Evolutionary conservation across 1,140 invertebrate species (phyloP).

Genomic region (Aleiodes sp.): DNA sequence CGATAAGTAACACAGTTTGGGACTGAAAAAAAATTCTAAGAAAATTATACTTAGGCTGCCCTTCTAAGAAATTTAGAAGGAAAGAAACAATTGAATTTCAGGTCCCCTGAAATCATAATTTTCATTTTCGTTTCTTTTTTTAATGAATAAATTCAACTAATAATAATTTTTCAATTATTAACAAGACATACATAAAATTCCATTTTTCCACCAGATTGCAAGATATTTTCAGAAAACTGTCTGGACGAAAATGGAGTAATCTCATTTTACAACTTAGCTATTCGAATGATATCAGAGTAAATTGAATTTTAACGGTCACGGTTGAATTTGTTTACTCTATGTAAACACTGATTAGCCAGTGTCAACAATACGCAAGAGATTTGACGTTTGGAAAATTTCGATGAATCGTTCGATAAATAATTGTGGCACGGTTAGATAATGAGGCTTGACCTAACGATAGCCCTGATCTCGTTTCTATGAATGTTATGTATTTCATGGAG

Average conservation of each 20-base stretch:
- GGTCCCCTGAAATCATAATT: no score
- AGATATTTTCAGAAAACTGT: no score
- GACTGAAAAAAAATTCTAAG: constrained; percentile 12
- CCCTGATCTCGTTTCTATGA: constrained; percentile 39
- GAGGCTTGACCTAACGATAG: constrained; percentile 39
- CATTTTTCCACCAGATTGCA: no score
- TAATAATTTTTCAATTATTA: not conserved
- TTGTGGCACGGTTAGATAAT: constrained; percentile 37
- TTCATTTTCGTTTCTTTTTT: no score
- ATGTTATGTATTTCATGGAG: constrained; percentile 18
- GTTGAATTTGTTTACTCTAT: not conserved
- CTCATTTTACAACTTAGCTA: no score
- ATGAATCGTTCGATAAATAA: constrained; percentile 36
- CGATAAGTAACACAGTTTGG: not conserved
- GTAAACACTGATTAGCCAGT: not conserved
- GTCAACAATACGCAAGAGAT: not conserved
- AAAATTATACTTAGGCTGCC: not conserved
- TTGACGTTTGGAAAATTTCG: constrained; percentile 35
- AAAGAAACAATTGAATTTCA: no score
- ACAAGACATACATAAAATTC: no score
- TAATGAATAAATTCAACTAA: not conserved
- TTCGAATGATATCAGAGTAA: no score
- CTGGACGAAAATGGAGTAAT: no score
- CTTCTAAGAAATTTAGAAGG: no score
- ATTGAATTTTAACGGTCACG: constrained; percentile 1